Percentiles rank a stretch among this genome's conserved stretches.
phyloP scores from a whole-genome alignment of 37 sponge, comb jelly and placozoan genomes.

The Diacarnus erythraeanus region DNA sequence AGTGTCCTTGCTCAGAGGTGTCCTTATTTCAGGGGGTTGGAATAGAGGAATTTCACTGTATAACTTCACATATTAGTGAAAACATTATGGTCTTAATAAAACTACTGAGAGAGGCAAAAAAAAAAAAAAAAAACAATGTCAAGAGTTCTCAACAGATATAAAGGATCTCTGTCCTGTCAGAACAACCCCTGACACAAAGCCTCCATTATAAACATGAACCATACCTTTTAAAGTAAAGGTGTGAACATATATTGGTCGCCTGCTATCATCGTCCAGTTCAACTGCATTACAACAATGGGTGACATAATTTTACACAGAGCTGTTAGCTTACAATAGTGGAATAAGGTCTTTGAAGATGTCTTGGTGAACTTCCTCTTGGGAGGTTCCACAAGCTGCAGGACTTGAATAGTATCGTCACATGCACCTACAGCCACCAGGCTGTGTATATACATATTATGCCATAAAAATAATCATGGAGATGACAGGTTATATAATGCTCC shows the following conservation, averaged over 20 bases:
- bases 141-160: no score
- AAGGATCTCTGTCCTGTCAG: no score
- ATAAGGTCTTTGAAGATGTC: slow-evolving; percentile 13
- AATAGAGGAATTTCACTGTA: no score
- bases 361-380: neutral
- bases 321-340: slow-evolving; percentile 58
- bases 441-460: neutral
- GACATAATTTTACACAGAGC: no score
- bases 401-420: slow-evolving; percentile 42
- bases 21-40: no score
- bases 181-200: no score
- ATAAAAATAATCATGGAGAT: neutral
- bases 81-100: no score
- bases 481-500: neutral
- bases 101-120: no score
- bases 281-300: neutral
- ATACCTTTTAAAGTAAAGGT: slow-evolving; percentile 39
- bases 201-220: neutral
- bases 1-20: no score
- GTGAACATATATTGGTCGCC: slow-evolving; percentile 8
- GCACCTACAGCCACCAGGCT: slow-evolving; percentile 47
- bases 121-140: no score
- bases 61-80: no score
- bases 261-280: neutral
- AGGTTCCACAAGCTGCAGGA: slow-evolving; percentile 24